phyloP scores from a whole-genome alignment of 2,797 vertebrate species.

The Macropus fuliginosus region DNA sequence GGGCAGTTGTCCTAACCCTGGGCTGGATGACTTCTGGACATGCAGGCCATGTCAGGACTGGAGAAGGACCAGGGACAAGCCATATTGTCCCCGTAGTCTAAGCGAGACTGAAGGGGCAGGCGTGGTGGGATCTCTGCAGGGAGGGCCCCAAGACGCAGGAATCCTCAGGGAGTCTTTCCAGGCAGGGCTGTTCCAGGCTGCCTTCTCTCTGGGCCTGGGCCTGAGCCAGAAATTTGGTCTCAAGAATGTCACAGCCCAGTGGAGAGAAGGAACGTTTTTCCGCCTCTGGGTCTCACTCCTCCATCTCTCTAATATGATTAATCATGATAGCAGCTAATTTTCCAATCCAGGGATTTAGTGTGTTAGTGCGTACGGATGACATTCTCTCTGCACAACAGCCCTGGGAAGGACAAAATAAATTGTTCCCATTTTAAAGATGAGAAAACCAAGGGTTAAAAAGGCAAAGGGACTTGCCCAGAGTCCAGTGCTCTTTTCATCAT shows the following conservation, averaged over 20 bases:
- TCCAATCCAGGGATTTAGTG: not conserved
- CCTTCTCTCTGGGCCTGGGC: not conserved
- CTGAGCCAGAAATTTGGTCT: not conserved
- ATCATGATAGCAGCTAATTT: constrained; percentile 1
- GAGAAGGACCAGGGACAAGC: not conserved
- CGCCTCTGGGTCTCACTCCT: not conserved
- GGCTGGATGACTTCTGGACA: not conserved
- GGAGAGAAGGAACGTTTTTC: not conserved
- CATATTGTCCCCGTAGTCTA: not conserved
- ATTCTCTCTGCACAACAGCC: not conserved
- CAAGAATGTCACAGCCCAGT: not conserved
- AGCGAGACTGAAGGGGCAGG: not conserved
- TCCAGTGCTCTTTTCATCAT: not conserved
- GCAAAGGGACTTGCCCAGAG: not conserved
- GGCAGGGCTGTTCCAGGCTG: not conserved
- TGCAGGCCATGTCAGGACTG: not conserved
- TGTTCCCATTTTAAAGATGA: not conserved
- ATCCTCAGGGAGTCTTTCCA: not conserved
- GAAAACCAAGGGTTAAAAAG: not conserved
- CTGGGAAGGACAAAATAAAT: not conserved
- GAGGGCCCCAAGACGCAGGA: not conserved
- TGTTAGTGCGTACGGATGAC: not conserved
- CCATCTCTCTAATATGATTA: not conserved
- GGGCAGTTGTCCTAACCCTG: not conserved
- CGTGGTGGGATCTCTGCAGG: not conserved